Conservation (phyloP, 2,888 invertebrate species). For the Trachelus tabidus region DNA sequence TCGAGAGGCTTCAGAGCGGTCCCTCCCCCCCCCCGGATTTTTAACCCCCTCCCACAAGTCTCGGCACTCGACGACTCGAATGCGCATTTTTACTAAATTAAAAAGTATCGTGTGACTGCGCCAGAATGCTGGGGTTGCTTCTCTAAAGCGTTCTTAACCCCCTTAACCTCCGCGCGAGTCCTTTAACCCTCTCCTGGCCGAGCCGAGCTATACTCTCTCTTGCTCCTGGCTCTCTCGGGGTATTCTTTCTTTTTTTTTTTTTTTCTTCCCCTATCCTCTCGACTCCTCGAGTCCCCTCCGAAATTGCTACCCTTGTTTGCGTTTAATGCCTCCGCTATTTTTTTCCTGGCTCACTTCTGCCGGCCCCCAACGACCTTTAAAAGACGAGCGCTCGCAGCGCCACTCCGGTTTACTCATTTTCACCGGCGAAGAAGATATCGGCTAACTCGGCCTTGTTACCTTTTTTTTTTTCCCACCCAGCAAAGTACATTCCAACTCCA, state of each 20-base stretch:
- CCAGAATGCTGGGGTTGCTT: conserved; percentile 43
- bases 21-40: conserved; percentile 24
- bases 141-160: conserved; percentile 60
- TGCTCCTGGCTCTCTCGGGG: conserved; percentile 28
- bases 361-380: conserved; percentile 21
- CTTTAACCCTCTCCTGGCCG: conserved; percentile 36
- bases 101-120: conserved; percentile 65
- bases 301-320: conserved; percentile 64
- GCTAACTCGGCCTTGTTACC: background rate
- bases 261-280: conserved; percentile 45
- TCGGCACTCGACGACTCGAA: conserved; percentile 55
- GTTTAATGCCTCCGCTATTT: conserved; percentile 60
- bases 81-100: conserved; percentile 66
- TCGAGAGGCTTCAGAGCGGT: conserved; percentile 36
- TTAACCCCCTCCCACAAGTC: background rate
- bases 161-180: conserved; percentile 30
- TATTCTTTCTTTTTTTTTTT: conserved; percentile 17
- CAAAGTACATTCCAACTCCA: background rate
- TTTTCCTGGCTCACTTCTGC: conserved; percentile 39
- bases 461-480: background rate
- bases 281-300: conserved; percentile 53
- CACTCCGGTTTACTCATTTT: conserved; percentile 29
- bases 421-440: conserved; percentile 8
- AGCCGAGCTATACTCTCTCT: conserved; percentile 17
- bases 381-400: conserved; percentile 21